phyloP scores from a whole-genome alignment of 2,113 vertebrate species.

The Centrocercus urophasianus region DNA sequence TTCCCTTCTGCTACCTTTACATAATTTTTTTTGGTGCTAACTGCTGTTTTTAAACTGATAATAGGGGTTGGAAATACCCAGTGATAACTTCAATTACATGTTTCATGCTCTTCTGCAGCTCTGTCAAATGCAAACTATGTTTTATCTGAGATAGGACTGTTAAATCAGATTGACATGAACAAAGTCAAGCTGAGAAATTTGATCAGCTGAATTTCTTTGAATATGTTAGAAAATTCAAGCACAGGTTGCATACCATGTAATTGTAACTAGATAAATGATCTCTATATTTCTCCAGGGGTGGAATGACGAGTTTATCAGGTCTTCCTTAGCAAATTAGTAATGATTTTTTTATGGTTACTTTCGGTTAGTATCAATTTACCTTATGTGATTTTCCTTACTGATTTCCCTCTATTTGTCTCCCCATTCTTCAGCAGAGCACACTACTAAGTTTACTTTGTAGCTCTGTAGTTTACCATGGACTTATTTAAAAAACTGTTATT shows the following conservation, averaged over 20 bases:
- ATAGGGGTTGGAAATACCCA: neutral
- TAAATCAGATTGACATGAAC: neutral
- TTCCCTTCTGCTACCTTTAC: neutral
- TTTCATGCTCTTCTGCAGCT: slow-evolving; percentile 6
- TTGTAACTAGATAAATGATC: neutral
- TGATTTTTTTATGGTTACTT: neutral
- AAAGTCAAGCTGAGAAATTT: neutral
- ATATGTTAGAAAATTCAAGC: neutral
- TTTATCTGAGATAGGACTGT: neutral
- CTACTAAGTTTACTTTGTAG: neutral
- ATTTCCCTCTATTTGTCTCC: neutral
- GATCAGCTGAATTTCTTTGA: neutral
- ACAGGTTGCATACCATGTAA: neutral
- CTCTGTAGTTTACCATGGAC: neutral
- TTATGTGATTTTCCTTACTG: neutral
- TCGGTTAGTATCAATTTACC: neutral
- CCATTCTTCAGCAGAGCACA: neutral
- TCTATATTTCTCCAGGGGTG: neutral
- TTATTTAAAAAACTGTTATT: neutral
- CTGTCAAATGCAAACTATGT: slow-evolving; percentile 3
- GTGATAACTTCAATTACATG: slow-evolving; percentile 6
- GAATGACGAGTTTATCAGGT: neutral
- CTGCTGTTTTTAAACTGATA: neutral
- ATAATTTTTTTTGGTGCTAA: neutral
- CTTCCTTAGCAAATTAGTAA: neutral